phyloP scores from a whole-genome alignment of 2,888 invertebrate genomes.

The Chymomyza caudatula region DNA sequence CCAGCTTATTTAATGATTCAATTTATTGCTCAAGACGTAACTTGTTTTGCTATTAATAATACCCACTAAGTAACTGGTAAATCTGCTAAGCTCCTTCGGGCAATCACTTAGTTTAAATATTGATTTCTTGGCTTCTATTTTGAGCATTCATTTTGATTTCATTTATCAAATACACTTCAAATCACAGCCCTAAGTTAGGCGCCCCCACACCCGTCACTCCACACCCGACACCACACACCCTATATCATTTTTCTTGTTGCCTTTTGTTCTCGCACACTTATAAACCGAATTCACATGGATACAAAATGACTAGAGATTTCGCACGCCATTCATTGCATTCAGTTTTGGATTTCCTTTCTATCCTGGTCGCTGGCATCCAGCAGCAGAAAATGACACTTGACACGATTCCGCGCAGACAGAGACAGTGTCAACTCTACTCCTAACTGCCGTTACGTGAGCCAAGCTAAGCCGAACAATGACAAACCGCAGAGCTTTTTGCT shows the following conservation, averaged over 20 bases:
- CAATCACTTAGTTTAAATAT: neutral
- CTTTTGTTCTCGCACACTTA: neutral
- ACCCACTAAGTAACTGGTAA: too few relatives aligned
- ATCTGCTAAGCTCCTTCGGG: too few relatives aligned
- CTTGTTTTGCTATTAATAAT: too few relatives aligned
- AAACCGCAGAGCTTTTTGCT: slow-evolving; percentile 19
- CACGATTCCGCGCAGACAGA: slow-evolving; percentile 31
- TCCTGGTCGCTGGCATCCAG: slow-evolving; percentile 23
- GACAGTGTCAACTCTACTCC: slow-evolving; percentile 21
- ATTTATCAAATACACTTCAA: slow-evolving; percentile 57
- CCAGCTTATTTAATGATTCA: slow-evolving; percentile 40
- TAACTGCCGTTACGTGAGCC: slow-evolving; percentile 38
- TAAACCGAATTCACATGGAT: neutral
- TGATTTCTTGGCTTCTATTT: neutral
- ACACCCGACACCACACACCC: neutral
- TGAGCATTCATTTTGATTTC: slow-evolving; percentile 25
- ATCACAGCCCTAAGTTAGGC: slow-evolving; percentile 16
- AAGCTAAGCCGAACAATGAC: slow-evolving; percentile 21
- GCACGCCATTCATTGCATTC: slow-evolving; percentile 28
- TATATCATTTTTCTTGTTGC: slow-evolving; percentile 57
- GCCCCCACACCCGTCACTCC: slow-evolving; percentile 3
- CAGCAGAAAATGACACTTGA: slow-evolving; percentile 57
- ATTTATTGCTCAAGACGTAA: too few relatives aligned
- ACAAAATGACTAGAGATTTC: slow-evolving; percentile 41
- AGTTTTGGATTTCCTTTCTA: slow-evolving; percentile 47